Base-by-base conservation (phyloP, 2,888 invertebrate genomes). In the Drosophila anomalata region DNA sequence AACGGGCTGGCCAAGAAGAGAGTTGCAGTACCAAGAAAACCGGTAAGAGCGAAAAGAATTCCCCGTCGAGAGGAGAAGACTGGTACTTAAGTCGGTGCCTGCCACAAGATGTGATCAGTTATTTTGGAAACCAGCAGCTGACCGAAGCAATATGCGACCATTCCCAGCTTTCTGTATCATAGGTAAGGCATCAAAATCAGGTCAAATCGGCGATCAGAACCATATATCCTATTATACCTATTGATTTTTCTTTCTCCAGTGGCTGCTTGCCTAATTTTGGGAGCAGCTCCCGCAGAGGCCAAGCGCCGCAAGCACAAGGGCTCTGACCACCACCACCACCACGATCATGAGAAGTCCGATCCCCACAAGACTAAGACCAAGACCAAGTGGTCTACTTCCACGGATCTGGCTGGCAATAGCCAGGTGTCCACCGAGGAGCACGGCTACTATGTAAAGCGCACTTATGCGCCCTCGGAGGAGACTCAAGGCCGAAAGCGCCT, bases 381-480 rank as follows among this genome's bases (percentile, higher is more conserved):
- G 63, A 90, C 90, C 0, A 90, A 90, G 61, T 90, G 90, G 90
- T 89, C 90, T 0, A 87, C 72, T 7, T 85, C 90, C 3, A 78
- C 89, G 3, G 81, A 89, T 14, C 60, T 86, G 54, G 71, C 77
- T 6, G 76, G 69, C 12, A 78, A 73, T 33, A 55, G 79, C 0
- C 89, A 89, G 69, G 79, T 90, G 0, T 78, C 90, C 39, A 88
- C 86, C 12, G 90, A 90, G 46, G 90, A 90, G 55, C 90, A 90
- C 44, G 89, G 89, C 22, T 90, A 90, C 68, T 90, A 90, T 67
- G 89, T 90, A 2, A 90, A 90, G 59, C 89, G 90, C 24, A 90
- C 90, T 14, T 90, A 76, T 20, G 47, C 77, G 26, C 89, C 90
- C 0, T 12, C 65, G 0, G 56, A 56, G 0, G 69, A 52, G 0